Evolutionary conservation across 2,888 invertebrate species (phyloP).

Genomic region (Nemoura dubitans): DNA sequence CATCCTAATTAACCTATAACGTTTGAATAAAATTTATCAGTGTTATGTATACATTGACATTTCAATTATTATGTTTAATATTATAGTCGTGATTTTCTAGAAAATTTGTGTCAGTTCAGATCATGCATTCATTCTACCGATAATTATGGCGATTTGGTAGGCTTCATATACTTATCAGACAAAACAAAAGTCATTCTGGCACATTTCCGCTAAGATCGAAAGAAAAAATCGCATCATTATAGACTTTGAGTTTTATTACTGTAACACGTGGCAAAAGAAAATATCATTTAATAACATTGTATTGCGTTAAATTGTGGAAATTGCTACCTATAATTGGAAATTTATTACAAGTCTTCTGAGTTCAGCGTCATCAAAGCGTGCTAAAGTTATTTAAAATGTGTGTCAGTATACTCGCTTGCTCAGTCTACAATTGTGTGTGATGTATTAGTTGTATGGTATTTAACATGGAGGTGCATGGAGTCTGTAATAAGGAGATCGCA

Average conservation of each 20-base stretch:
- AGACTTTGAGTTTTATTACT: not conserved
- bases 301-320: not conserved
- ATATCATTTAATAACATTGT: too few species aligned
- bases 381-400: not conserved
- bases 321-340: not conserved
- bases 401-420: not conserved
- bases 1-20: not conserved
- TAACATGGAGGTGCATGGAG: not conserved
- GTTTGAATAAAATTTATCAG: not conserved
- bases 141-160: not conserved
- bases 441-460: not conserved
- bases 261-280: not conserved
- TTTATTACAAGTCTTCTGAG: not conserved
- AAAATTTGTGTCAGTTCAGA: not conserved
- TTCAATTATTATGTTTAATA: not conserved
- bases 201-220: not conserved
- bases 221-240: not conserved
- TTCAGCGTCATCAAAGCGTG: not conserved
- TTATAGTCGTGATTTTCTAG: not conserved
- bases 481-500: not conserved
- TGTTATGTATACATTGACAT: not conserved
- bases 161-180: not conserved
- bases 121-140: not conserved
- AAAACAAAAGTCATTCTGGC: not conserved
- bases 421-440: too few species aligned